Evolutionary conservation across 2,797 vertebrate genomes (phyloP).

Genomic region (Chaetophractus vellerosus): DNA sequence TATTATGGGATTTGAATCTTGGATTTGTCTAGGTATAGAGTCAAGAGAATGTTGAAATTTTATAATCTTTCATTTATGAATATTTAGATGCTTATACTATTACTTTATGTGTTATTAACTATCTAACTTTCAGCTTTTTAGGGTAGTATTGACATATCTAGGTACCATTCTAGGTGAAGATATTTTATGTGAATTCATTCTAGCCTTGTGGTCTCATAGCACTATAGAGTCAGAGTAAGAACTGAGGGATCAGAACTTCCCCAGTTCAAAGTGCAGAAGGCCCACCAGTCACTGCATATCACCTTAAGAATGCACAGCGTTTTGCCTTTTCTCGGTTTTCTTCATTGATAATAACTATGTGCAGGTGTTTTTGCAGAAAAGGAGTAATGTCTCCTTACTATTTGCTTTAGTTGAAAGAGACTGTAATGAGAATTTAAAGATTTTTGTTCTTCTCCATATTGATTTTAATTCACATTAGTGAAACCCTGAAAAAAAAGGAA

Average conservation of each 20-base stretch:
- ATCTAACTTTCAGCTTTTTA: not conserved
- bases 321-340: not conserved
- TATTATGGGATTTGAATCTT: not conserved
- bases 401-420: constrained; percentile 22
- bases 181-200: not conserved
- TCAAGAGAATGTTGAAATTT: not conserved
- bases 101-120: not conserved
- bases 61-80: not conserved
- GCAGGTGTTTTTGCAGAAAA: constrained; percentile 21
- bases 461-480: constrained; percentile 36
- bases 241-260: not conserved
- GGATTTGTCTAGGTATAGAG: not conserved
- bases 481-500: not conserved
- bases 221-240: not conserved
- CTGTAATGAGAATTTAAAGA: constrained; percentile 30
- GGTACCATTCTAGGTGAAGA: not conserved
- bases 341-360: not conserved
- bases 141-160: not conserved
- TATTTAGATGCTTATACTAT: not conserved
- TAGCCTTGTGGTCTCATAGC: not conserved
- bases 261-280: not conserved
- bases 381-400: not conserved
- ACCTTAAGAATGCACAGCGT: not conserved
- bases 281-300: not conserved
- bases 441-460: not conserved